Conservation (phyloP, 2,888 invertebrate genomes). For the Xylota segnis region DNA sequence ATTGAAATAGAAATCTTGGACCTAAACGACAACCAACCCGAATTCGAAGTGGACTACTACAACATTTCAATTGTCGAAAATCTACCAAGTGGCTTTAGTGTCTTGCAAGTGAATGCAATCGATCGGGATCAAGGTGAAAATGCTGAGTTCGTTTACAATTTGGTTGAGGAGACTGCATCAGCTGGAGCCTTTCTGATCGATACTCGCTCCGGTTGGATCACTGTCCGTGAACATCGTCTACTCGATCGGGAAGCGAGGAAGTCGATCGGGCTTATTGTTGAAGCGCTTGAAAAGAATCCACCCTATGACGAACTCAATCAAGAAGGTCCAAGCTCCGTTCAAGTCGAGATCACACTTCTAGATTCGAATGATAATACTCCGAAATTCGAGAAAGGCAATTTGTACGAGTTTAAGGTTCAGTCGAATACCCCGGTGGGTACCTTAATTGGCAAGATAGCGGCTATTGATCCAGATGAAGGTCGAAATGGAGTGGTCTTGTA, state of each 20-base stretch:
- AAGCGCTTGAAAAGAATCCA: conserved; percentile 91
- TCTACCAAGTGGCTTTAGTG: conserved; percentile 90
- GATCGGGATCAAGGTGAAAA: conserved; percentile 95
- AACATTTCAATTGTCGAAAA: conserved; percentile 97
- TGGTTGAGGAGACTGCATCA: conserved; percentile 87
- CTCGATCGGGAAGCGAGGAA: conserved; percentile 92
- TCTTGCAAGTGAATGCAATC: conserved; percentile 88
- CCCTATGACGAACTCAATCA: conserved; percentile 83
- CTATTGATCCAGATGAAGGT: conserved; percentile 91
- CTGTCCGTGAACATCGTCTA: conserved; percentile 90
- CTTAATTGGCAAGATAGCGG: conserved; percentile 91
- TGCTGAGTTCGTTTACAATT: conserved; percentile 92
- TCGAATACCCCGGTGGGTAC: conserved; percentile 89
- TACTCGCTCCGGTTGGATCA: conserved; percentile 92
- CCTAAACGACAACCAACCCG: conserved; percentile 93
- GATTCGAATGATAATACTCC: conserved; percentile 98
- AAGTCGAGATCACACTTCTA: conserved; percentile 92
- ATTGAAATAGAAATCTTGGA: conserved; percentile 91
- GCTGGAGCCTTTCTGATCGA: conserved; percentile 92
- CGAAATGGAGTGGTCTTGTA: conserved; percentile 91
- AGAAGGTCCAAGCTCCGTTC: conserved; percentile 86
- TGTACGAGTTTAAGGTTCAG: conserved; percentile 91
- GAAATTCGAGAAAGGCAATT: conserved; percentile 92
- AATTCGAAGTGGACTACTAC: conserved; percentile 95
- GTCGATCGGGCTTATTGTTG: conserved; percentile 90